These are phyloP conservation scores for Luidia sarsii DNA, from an alignment of 53 echinoderm and acorn worm genomes.

Conservation along the genomic window DNA sequence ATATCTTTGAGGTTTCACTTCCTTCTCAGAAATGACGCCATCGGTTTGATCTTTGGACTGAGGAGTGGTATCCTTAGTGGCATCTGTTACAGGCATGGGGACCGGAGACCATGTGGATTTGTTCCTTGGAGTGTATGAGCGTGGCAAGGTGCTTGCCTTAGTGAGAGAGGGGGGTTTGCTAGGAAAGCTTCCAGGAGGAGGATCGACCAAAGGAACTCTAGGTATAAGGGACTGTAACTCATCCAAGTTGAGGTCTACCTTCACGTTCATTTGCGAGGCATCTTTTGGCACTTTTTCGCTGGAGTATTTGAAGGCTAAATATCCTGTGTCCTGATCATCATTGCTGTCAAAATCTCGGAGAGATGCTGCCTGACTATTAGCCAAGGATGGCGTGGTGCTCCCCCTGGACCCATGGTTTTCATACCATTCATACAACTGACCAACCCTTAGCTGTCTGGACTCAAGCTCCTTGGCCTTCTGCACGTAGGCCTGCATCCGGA, in stretches of 20 bases:
- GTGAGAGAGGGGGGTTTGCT: constrained; percentile 23
- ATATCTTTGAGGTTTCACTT: neutral
- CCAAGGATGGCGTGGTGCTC: constrained; percentile 57
- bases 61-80: neutral
- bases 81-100: constrained; percentile 9
- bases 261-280: neutral
- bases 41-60: neutral
- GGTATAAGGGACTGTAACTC: constrained; percentile 45
- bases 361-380: constrained; percentile 52
- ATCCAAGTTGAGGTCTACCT: constrained; percentile 22
- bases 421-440: constrained; percentile 65
- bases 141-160: constrained; percentile 24
- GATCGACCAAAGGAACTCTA: constrained; percentile 44
- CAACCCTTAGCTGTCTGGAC: constrained; percentile 55
- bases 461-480: constrained; percentile 65
- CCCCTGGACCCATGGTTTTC: constrained; percentile 61
- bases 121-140: constrained; percentile 2
- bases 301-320: neutral
- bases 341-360: constrained; percentile 30
- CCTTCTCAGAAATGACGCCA: neutral
- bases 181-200: constrained; percentile 17
- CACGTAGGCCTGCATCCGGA: constrained; percentile 57
- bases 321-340: neutral
- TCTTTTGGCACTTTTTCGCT: neutral
- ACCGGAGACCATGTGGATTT: constrained; percentile 34